Percentiles rank a stretch among this genome's conserved stretches.
These are phyloP conservation scores for Plebejus melissa DNA, from an alignment of 2,888 invertebrate species.

Conservation along the genomic window DNA sequence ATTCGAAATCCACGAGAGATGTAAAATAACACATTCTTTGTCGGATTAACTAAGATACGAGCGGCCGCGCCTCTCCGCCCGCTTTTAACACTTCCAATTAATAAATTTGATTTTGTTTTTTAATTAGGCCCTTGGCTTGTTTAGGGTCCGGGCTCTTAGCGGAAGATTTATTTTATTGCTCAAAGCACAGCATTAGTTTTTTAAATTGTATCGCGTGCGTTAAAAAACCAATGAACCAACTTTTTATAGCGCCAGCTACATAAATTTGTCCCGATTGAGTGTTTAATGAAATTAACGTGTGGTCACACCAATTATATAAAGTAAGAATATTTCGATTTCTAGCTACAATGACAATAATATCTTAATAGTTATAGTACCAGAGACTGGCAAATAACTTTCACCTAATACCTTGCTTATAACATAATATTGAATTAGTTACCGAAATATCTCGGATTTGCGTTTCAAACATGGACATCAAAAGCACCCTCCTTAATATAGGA, in stretches of 20 bases:
- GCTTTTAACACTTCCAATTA: conserved; percentile 79
- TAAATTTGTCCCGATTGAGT: conserved; percentile 49
- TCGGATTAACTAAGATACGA: conserved; percentile 78
- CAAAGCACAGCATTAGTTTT: conserved; percentile 64
- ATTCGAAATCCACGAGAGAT: conserved; percentile 76
- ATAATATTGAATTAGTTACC: too few relatives aligned
- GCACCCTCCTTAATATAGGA: neutral
- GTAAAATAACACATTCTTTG: conserved; percentile 78
- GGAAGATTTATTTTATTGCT: conserved; percentile 76
- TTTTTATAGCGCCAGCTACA: conserved; percentile 54
- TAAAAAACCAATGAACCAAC: conserved; percentile 53
- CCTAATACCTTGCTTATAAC: too few relatives aligned
- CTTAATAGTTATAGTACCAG: too few relatives aligned
- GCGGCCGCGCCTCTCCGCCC: conserved; percentile 70
- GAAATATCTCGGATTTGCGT: too few relatives aligned
- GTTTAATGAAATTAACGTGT: conserved; percentile 41
- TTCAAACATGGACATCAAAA: neutral
- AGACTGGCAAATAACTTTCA: too few relatives aligned
- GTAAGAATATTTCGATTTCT: neutral
- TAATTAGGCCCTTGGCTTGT: conserved; percentile 73
- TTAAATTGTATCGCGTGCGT: conserved; percentile 49
- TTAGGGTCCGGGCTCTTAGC: conserved; percentile 67
- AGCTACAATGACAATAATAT: too few relatives aligned
- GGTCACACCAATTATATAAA: neutral
- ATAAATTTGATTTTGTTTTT: conserved; percentile 80